phyloP scores from a whole-genome alignment of 2,797 vertebrate genomes.

The Dendrocincla tyrannina region DNA sequence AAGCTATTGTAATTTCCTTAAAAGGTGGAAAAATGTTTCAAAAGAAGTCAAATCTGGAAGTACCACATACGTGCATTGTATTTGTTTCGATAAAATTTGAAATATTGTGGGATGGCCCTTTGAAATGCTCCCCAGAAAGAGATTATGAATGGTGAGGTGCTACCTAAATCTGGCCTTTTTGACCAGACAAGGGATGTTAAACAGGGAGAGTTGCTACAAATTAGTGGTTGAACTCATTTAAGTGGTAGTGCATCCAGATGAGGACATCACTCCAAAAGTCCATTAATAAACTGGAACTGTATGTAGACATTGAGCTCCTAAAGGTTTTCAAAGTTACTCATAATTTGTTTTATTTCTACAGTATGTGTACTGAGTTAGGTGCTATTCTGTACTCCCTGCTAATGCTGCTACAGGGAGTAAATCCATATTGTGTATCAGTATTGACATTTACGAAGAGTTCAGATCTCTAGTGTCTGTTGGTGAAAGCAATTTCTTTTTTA shows the following conservation, averaged over 20 bases:
- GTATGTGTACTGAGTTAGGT: neutral
- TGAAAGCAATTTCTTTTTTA: neutral
- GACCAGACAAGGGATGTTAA: neutral
- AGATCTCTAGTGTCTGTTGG: neutral
- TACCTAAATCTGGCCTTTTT: neutral
- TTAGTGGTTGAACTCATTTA: neutral
- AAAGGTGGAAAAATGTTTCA: slow-evolving; percentile 20
- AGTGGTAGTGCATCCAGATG: neutral
- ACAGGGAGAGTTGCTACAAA: neutral
- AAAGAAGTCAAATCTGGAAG: slow-evolving; percentile 21
- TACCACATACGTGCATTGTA: neutral
- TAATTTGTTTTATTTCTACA: neutral
- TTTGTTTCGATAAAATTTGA: neutral
- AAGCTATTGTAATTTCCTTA: slow-evolving; percentile 57
- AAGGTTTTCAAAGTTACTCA: neutral
- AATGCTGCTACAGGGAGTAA: neutral
- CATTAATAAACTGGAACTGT: neutral
- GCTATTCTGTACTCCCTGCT: neutral
- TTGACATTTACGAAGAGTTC: neutral
- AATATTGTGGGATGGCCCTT: neutral
- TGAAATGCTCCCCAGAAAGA: neutral
- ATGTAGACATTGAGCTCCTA: rapidly evolving
- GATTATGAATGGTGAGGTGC: neutral
- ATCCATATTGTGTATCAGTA: neutral
- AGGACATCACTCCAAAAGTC: neutral